A percentile compares a stretch with the other conserved stretches of the same genome.
Evolutionary conservation across 2,888 invertebrate species (phyloP).

Genomic region (Drosophila incognita): DNA sequence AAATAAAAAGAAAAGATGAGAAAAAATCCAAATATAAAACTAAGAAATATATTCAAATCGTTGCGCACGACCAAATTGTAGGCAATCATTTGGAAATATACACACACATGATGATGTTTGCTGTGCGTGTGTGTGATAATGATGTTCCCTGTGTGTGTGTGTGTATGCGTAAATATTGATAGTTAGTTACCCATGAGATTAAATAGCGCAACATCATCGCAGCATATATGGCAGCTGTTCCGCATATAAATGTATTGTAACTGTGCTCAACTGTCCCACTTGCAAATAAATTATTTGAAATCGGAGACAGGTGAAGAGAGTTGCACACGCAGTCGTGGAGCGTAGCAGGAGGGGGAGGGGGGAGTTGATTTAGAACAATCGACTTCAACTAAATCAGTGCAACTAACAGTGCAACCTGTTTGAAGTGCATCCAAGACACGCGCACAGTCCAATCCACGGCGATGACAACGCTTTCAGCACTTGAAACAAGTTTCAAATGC

Average conservation of each 20-base stretch:
- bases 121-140: constrained; percentile 7
- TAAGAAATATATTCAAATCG: constrained; percentile 59
- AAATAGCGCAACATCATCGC: constrained; percentile 39
- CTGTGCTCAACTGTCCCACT: constrained; percentile 60
- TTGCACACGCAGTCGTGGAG: too few relatives aligned
- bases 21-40: constrained; percentile 23
- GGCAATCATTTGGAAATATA: constrained; percentile 74
- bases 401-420: constrained; percentile 81
- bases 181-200: constrained; percentile 60
- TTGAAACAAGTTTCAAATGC: constrained; percentile 66
- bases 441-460: constrained; percentile 2
- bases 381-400: constrained; percentile 73
- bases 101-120: constrained; percentile 18
- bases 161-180: constrained; percentile 47
- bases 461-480: constrained; percentile 44
- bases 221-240: constrained; percentile 12
- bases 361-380: constrained; percentile 59
- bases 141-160: neutral
- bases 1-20: constrained; percentile 15
- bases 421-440: constrained; percentile 37
- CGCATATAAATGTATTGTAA: constrained; percentile 18
- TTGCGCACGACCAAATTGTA: constrained; percentile 77
- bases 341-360: neutral
- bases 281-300: constrained; percentile 58
- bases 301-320: constrained; percentile 1